Conservation (phyloP, 2,888 invertebrate genomes). For the Athalia cordata region DNA sequence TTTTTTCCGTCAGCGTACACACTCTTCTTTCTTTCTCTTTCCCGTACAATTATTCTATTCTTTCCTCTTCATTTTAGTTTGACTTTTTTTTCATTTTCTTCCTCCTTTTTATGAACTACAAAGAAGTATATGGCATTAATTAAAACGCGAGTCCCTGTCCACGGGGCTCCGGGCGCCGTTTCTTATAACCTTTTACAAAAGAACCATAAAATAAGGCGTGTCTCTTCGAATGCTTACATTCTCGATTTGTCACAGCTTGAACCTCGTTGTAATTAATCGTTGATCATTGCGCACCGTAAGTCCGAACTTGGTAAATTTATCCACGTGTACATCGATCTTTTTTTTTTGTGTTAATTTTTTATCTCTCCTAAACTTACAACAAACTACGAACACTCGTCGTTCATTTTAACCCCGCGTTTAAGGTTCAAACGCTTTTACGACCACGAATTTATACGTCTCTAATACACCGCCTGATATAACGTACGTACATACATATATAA, state of each 20-base stretch:
- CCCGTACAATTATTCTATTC: slow-evolving; percentile 30
- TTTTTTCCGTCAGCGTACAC: slow-evolving; percentile 59
- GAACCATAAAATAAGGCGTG: slow-evolving; percentile 40
- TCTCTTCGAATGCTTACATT: slow-evolving; percentile 40
- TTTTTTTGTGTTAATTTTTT: slow-evolving; percentile 9
- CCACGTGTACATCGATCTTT: slow-evolving; percentile 37
- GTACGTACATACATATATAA: too few species aligned
- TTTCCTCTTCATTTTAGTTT: slow-evolving; percentile 50
- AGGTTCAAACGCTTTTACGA: slow-evolving; percentile 13
- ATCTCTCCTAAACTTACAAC: slow-evolving; percentile 11
- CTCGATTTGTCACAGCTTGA: slow-evolving; percentile 44
- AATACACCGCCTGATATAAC: too few species aligned
- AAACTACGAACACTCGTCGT: not conserved
- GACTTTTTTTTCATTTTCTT: slow-evolving; percentile 30
- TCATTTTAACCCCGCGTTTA: too few species aligned
- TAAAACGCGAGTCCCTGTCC: slow-evolving; percentile 52
- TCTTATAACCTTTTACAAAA: slow-evolving; percentile 59
- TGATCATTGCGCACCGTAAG: slow-evolving; percentile 24
- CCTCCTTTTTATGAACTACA: slow-evolving; percentile 60
- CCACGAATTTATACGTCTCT: too few species aligned
- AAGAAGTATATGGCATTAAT: slow-evolving; percentile 50
- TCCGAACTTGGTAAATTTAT: slow-evolving; percentile 32
- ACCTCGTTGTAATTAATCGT: slow-evolving; percentile 38
- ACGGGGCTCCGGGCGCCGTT: slow-evolving; percentile 37
- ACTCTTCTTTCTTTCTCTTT: slow-evolving; percentile 20